These are phyloP conservation scores for Tridacna crocea DNA, from an alignment of 2,888 invertebrate genomes.

Conservation along the genomic window DNA sequence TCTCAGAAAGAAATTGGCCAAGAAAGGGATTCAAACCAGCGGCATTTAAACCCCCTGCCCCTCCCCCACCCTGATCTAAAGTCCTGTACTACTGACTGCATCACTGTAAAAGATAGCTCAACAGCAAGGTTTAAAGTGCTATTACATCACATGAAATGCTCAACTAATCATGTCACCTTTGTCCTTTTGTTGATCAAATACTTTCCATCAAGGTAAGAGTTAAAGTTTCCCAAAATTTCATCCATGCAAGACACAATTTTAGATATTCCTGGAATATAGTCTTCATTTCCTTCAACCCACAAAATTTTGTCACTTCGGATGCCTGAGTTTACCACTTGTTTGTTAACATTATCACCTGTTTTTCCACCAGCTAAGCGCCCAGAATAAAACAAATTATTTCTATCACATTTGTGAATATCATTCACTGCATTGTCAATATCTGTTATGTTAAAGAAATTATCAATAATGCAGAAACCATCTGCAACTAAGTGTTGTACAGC, in stretches of 20 bases:
- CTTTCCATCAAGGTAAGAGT: slow-evolving; percentile 84
- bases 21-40: too few species aligned
- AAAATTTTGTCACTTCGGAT: slow-evolving; percentile 96
- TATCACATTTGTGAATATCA: slow-evolving; percentile 50
- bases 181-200: slow-evolving; percentile 94
- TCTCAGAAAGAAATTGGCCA: too few species aligned
- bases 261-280: slow-evolving; percentile 44
- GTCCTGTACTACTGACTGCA: too few species aligned
- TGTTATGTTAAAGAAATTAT: slow-evolving; percentile 50
- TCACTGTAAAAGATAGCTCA: too few species aligned
- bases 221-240: slow-evolving; percentile 49
- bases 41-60: too few species aligned
- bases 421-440: slow-evolving; percentile 42
- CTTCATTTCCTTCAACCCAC: slow-evolving; percentile 90
- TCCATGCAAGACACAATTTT: slow-evolving; percentile 59
- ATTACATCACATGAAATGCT: too few species aligned
- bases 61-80: too few species aligned
- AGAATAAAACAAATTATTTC: slow-evolving; percentile 26
- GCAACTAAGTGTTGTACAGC: slow-evolving; percentile 41
- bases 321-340: slow-evolving; percentile 53
- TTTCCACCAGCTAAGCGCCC: slow-evolving; percentile 61
- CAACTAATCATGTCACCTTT: slow-evolving; percentile 88
- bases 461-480: slow-evolving; percentile 60
- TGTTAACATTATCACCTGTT: slow-evolving; percentile 53
- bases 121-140: too few species aligned